Conservation (phyloP, 2,888 invertebrate species). For the Meteorus cinctellus region DNA sequence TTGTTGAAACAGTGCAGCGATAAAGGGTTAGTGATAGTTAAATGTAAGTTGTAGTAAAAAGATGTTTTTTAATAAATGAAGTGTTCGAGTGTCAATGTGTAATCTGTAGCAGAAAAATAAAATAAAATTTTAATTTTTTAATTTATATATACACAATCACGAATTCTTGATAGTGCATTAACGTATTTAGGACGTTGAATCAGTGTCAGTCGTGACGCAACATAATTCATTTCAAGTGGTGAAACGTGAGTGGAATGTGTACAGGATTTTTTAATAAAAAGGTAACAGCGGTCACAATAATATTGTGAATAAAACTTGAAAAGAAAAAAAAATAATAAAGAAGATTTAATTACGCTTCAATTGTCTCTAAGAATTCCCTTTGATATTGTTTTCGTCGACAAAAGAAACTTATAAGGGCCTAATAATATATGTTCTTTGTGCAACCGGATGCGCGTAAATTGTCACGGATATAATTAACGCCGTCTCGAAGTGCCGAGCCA, state of each 20-base stretch:
- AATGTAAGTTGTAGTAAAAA: too few species aligned
- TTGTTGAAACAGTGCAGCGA: too few species aligned
- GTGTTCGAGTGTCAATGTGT: not conserved
- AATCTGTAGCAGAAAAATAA: not conserved
- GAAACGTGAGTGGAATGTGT: constrained; percentile 10
- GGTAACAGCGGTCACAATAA: not conserved
- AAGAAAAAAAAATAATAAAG: not conserved
- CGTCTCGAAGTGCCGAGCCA: constrained; percentile 34
- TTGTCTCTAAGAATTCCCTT: not conserved
- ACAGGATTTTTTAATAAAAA: not conserved
- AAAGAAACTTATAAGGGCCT: not conserved
- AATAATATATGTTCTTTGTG: constrained; percentile 15
- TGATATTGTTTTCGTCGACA: not conserved
- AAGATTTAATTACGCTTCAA: not conserved
- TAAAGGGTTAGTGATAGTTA: too few species aligned
- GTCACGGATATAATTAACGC: constrained; percentile 45
- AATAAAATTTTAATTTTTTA: constrained; percentile 9
- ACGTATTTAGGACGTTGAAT: not conserved
- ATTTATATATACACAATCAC: constrained; percentile 17
- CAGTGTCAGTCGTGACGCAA: constrained; percentile 16
- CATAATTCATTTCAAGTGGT: constrained; percentile 1
- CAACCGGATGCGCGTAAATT: constrained; percentile 47
- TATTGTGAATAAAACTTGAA: not conserved
- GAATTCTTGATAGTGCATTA: not conserved
- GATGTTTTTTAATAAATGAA: too few species aligned